Evolutionary conservation across 2,113 vertebrate genomes (phyloP), one percentile per base, ranked within the genome.

Genomic region (Hemiprocne comata): DNA sequence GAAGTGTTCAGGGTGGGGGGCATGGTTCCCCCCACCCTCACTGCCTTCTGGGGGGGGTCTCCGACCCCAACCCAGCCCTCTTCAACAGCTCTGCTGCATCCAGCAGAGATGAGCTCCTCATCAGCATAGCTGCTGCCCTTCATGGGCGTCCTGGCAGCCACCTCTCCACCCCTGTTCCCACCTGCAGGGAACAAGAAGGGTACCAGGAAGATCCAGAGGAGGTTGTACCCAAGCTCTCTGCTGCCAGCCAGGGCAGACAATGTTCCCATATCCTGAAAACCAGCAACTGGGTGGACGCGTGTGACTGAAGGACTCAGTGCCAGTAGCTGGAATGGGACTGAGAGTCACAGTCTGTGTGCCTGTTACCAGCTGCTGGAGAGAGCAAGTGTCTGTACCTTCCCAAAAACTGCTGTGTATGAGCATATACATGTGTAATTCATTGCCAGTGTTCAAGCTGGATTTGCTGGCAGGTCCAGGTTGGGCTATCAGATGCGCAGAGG

Each of bases 301-400:
- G 33, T 40, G 36, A 34, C 10, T 31, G 51, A 44, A 40, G 8
- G 7, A 2, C 7, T 23, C 33, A 46, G 33, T 34, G 5, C 28
- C 20, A 18, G 7, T 34, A 34, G 10, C 31, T 62, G 33, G 5
- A 51, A 7, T 8, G 16, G 24, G 67, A 34, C 17, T 1, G 2
- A 1, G 11, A 26, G 16, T 50, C 13, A n/a, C 26, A n/a, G 23
- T 19, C 34, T 0, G 0, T 4, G 7, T 33, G 13, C 66, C 44
- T 42, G 18, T 3, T 55, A 21, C 25, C 36, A 58, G 50, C 17
- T 60, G 12, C 61, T 64, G 69, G 38, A 53, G 23, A 4, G 4
- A 7, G 5, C 36, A 40, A 19, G 34, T 48, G 20, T 25, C n/a
- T 50, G 48, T 50, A 44, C 15, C 48, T 50, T 50, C 48, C 48